Evolutionary conservation across 2,888 invertebrate genomes (phyloP), one percentile per base, ranked within the genome.

Genomic region (Chrysolina haemoptera): DNA sequence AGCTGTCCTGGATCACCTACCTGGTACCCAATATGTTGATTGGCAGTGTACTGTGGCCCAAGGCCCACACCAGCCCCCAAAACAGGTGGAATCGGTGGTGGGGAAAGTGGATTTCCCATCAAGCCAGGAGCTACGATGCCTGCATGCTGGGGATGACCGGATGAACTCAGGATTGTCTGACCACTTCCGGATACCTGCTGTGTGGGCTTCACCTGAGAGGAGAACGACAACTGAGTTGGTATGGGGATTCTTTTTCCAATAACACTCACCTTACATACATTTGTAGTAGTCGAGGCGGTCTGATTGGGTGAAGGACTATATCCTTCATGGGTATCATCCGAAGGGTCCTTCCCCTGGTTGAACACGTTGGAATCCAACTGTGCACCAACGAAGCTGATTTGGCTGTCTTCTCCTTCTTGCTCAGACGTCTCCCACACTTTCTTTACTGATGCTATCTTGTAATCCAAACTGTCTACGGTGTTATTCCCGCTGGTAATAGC

Each of bases 371-470:
- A 89, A 75, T 91, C 91, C 75, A 91, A 80, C 5, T 86, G 84
- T 65, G 88, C 74, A 5, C 79, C 80, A 18, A 76, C 80, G 62
- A 82, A 81, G 43, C 68, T 77, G 20, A 80, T 76, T 46, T 79
- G 78, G 67, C 48, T 76, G 35, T 82, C 82, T 59, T 82, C 82
- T 18, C 71, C 73, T 50, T 92, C 93, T 93, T 93, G 83, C 64
- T 81, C 78, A 87, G 91, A 78, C 0, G 83, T 82, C 84, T 96
- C 95, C 95, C 95, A 96, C 18, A 94, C 94, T 78, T 95, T 96
- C 88, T 98, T 98, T 62, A 97, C 97, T 78, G 96, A 96, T 48
- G 96, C 96, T 82, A 98, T 97, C 89, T 98, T 98, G 89, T 96
- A 92, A 89, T 96, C 96, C 80, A 98, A 91, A 16, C 86, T 86